These are phyloP conservation scores for Hydropsyche betteni DNA, from an alignment of 2,888 invertebrate species.

Conservation along the genomic window DNA sequence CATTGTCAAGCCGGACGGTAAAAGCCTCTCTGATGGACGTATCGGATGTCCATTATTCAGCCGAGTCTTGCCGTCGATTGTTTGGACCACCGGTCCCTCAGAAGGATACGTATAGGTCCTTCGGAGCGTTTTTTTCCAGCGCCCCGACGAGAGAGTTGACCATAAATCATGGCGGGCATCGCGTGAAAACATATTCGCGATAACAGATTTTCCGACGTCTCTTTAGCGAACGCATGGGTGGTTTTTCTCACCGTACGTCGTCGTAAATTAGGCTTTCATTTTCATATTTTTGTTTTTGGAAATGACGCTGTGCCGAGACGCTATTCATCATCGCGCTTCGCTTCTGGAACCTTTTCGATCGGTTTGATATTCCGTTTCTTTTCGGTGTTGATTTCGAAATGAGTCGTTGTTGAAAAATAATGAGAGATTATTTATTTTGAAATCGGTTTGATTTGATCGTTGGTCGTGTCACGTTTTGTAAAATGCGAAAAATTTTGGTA, in stretches of 20 bases:
- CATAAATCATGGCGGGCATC: conserved; percentile 44
- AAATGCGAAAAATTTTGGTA: too few relatives aligned
- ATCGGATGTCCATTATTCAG: conserved; percentile 41
- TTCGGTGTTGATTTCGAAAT: neutral
- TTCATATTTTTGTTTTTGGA: too few relatives aligned
- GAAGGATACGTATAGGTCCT: neutral
- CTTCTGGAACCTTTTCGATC: neutral
- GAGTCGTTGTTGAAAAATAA: too few relatives aligned
- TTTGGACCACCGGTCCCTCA: neutral
- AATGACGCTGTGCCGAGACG: neutral
- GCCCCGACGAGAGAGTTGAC: neutral
- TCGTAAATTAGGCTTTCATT: conserved; percentile 5
- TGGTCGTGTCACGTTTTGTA: too few relatives aligned
- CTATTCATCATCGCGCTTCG: conserved; percentile 16
- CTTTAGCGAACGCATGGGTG: neutral
- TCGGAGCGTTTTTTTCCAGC: neutral
- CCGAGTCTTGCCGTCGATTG: conserved; percentile 13
- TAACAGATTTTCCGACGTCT: conserved; percentile 35
- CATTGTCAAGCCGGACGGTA: conserved; percentile 30
- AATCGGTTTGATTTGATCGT: too few relatives aligned
- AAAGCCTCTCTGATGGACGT: conserved; percentile 34
- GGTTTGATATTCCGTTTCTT: neutral
- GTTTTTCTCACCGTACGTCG: neutral
- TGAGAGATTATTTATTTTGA: too few relatives aligned
- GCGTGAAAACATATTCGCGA: conserved; percentile 44